phyloP scores from a whole-genome alignment of 1,140 invertebrate genomes.

The Laupala kohalensis region DNA sequence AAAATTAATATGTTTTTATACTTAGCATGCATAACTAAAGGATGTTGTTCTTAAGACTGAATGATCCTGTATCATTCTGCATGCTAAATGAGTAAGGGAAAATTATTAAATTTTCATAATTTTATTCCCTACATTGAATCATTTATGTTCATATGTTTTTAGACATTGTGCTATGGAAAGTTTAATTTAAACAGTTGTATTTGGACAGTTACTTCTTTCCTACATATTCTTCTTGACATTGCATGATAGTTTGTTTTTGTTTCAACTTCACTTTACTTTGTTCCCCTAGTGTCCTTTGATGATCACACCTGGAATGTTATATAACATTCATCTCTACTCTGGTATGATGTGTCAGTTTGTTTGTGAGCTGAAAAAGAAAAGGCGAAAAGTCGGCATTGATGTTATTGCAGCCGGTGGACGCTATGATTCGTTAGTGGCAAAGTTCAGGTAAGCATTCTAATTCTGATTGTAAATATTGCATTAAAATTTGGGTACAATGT shows the following conservation, averaged over 20 bases:
- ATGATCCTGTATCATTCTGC: too few species aligned
- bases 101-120: neutral
- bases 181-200: too few species aligned
- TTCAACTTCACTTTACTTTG: too few species aligned
- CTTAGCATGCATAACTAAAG: too few species aligned
- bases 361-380: conserved; percentile 44
- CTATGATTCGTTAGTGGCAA: conserved; percentile 36
- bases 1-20: neutral
- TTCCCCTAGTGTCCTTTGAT: conserved; percentile 40
- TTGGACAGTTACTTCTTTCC: too few species aligned
- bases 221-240: too few species aligned
- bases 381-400: conserved; percentile 35
- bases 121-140: too few species aligned
- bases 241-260: too few species aligned
- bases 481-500: neutral
- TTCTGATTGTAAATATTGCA: neutral
- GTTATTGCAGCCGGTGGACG: conserved; percentile 51
- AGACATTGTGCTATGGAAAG: too few species aligned
- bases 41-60: too few species aligned
- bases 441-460: conserved; percentile 24
- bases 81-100: neutral
- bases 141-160: too few species aligned
- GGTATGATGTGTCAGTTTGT: conserved; percentile 61
- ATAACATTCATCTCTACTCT: conserved; percentile 49
- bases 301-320: conserved; percentile 46